Evolutionary conservation across 2,888 invertebrate species (phyloP).

Genomic region (Pharmacophagus antenor): DNA sequence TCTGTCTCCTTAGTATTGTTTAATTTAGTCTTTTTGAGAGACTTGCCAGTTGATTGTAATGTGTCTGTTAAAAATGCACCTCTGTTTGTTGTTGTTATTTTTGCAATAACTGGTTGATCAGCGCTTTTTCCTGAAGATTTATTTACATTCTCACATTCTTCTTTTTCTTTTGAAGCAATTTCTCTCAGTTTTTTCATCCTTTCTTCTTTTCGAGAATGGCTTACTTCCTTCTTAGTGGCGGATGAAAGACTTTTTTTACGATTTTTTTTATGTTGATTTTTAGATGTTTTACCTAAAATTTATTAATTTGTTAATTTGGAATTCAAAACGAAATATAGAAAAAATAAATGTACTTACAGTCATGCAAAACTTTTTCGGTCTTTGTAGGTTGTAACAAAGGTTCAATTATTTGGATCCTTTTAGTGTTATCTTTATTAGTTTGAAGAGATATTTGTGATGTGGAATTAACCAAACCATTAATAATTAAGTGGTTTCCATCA

Average conservation of each 20-base stretch:
- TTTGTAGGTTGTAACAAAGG: slow-evolving; percentile 46
- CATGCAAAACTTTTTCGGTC: slow-evolving; percentile 38
- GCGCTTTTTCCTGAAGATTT: slow-evolving; percentile 36
- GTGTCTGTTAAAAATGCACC: slow-evolving; percentile 77
- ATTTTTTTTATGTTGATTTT: slow-evolving; percentile 1
- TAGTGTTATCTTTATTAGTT: slow-evolving; percentile 37
- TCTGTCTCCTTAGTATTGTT: slow-evolving; percentile 19
- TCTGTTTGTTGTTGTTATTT: slow-evolving; percentile 75
- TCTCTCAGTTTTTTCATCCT: slow-evolving; percentile 76
- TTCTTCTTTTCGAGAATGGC: slow-evolving; percentile 63
- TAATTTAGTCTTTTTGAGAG: slow-evolving; percentile 39
- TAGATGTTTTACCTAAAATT: slow-evolving; percentile 20
- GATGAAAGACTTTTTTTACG: slow-evolving; percentile 37
- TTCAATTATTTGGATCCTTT: slow-evolving; percentile 57
- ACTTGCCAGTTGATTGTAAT: slow-evolving; percentile 45
- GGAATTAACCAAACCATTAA: slow-evolving; percentile 33
- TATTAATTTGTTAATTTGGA: not conserved
- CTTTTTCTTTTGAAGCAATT: slow-evolving; percentile 63
- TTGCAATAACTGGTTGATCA: slow-evolving; percentile 55
- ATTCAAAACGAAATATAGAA: not conserved
- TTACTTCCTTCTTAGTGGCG: slow-evolving; percentile 46
- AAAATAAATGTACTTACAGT: slow-evolving; percentile 45
- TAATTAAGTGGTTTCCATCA: slow-evolving; percentile 41
- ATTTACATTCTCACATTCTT: slow-evolving; percentile 39
- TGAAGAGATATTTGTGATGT: slow-evolving; percentile 28